Evolutionary conservation across 1,140 invertebrate species (phyloP), one percentile per base, ranked within the genome.

Genomic region (Scaptomyza pallida): DNA sequence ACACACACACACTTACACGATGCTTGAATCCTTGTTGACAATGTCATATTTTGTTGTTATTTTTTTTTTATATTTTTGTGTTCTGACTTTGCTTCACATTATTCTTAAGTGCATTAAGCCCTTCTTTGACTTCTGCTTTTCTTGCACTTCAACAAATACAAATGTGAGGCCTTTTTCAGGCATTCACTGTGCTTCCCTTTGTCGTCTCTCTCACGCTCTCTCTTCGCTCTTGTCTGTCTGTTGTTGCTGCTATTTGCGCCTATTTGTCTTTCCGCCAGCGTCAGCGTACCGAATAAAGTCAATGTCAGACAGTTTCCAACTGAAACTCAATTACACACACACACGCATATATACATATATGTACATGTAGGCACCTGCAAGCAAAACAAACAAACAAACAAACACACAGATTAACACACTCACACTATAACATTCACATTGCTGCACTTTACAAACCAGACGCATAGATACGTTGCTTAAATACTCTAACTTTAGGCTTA

Each of bases 311-410:
- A 41, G 59, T 54, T 52, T 61, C 37, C 72, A 67, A 73, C 63
- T 75, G 79, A 82, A 83, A 83, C 79, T 83, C 79, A 83, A 83
- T 83, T 83, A 83, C 65, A 77, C 73, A 19, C 47, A 41, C 30
- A 37, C 33, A 37, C 33, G n/a, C 12, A n/a, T 37, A 12, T 37
- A 10, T 12, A 35, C 12, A 12, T 12, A 35, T 35, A 35, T 35
- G 45, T 51, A 47, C 51, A 41, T 23, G 47, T 21, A 5, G 9
- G 37, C 57, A 79, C 77, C 74, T 76, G 74, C 41, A 55, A 71
- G 52, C 62, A 76, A 70, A 71, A 65, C 73, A 65, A 37, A 40
- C 51, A 13, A 52, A 52, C 33, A 30, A 5, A 30, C 5, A 23
- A 10, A 43, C 35, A 54, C 33, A 44, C 35, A 52, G 30, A 23